Evolutionary conservation across 2,797 vertebrate species (phyloP), one percentile per base, ranked within the genome.

Genomic region (Molossus alvarezi): DNA sequence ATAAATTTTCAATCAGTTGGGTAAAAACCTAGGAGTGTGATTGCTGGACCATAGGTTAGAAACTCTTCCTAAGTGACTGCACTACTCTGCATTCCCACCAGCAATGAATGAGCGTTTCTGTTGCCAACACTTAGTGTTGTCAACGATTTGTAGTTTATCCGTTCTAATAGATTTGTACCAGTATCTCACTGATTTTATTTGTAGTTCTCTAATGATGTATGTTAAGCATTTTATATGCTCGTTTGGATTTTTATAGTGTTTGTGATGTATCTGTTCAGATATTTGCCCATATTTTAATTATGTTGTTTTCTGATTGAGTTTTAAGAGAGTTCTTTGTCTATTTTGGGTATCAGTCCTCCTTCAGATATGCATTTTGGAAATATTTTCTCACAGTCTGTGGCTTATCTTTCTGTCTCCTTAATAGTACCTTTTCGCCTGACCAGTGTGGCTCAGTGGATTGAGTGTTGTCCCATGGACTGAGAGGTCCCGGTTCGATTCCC

Each of bases 341-440:
- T 57, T 82, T 87, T 75, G 71, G 15, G 45, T 79, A 45, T 17
- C 23, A 72, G 23, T 88, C 62, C 33, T 94, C 80, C 71, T 73
- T 77, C 48, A 58, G 20, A 15, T 92, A 37, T 2, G 13, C 13
- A 0, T 82, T 90, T 86, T 71, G 33, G 45, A 86, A 69, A 62
- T 81, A 79, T 81, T 76, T 72, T 81, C 75, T 90, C 14, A 41
- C 10, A 29, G 8, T 88, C 84, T 71, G 37, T 48, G 14, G 13
- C 41, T 67, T 55, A 60, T 69, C n/a, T 96, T 96, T 71, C 27
- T 58, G 10, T 94, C 65, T 64, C 9, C 51, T 53, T 53, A 72
- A 29, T 27, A 51, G 51, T 77, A 29, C 51, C 33, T 69, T 57
- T 57, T 57, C 3, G 41, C 41, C 41, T 45, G 41, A 45, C 41